These are phyloP conservation scores for Troides oblongomaculatus DNA, from an alignment of 2,888 invertebrate species.

Conservation along the genomic window DNA sequence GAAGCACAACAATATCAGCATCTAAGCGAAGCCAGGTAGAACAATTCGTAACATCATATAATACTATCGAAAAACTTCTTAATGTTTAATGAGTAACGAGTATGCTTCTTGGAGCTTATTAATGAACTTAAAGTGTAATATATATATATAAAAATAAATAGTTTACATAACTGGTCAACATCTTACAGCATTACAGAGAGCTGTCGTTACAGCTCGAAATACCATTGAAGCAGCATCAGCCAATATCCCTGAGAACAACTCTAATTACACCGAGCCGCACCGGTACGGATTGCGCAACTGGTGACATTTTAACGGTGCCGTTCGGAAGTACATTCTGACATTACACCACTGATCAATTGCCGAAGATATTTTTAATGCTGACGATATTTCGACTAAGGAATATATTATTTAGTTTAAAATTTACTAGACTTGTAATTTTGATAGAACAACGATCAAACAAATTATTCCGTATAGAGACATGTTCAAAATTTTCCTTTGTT, in stretches of 20 bases:
- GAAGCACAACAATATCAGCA: background rate
- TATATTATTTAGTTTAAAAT: constrained; percentile 4
- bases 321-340: constrained; percentile 21
- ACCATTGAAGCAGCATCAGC: constrained; percentile 39
- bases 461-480: too few relatives aligned
- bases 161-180: background rate
- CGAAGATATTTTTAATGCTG: background rate
- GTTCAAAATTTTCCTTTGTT: too few relatives aligned
- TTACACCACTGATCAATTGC: constrained; percentile 3
- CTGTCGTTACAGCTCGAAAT: constrained; percentile 13
- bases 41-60: background rate
- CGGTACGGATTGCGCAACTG: constrained; percentile 39
- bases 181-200: background rate
- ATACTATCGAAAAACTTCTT: background rate
- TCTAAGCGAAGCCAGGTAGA: background rate
- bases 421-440: background rate
- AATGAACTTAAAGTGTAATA: background rate
- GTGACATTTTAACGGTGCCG: constrained; percentile 44
- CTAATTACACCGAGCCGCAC: constrained; percentile 49
- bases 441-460: too few relatives aligned
- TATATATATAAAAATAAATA: background rate
- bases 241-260: constrained; percentile 53
- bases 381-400: background rate
- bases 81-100: background rate
- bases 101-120: background rate